Evolutionary conservation across 2,113 vertebrate genomes (phyloP).

Genomic region (Gymnogyps californianus): DNA sequence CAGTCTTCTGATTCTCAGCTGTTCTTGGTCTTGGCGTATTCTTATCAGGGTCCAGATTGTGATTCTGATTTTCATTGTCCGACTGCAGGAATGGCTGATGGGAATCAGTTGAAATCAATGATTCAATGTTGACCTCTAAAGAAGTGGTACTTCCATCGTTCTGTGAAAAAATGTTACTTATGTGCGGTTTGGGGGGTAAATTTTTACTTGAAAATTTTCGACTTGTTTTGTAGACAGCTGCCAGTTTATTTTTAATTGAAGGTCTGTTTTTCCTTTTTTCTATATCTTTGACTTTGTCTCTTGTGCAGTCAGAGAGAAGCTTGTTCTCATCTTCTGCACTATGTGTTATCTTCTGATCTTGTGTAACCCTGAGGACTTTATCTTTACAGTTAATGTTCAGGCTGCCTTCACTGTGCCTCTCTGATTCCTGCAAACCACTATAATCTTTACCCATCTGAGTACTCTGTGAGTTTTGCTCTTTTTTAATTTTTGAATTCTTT

Average conservation of each 20-base stretch:
- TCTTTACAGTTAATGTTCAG: neutral
- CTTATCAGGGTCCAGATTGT: neutral
- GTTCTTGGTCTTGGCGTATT: neutral
- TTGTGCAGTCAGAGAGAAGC: neutral
- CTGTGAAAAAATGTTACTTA: constrained; percentile 71
- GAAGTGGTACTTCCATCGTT: neutral
- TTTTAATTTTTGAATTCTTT: neutral
- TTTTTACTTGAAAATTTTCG: constrained; percentile 71
- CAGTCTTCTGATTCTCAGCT: neutral
- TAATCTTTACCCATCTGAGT: neutral
- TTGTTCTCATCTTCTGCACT: constrained; percentile 31
- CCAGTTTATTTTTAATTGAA: constrained; percentile 64
- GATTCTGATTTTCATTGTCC: constrained; percentile 24
- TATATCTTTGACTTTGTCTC: constrained; percentile 56
- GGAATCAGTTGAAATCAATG: neutral
- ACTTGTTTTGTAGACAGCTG: constrained; percentile 63
- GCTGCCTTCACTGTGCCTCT: neutral
- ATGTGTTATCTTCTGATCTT: neutral
- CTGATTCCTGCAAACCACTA: neutral
- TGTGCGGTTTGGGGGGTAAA: constrained; percentile 61
- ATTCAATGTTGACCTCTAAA: neutral
- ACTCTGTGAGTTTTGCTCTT: neutral
- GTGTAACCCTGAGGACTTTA: neutral
- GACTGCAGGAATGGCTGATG: neutral
- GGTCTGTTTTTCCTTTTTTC: constrained; percentile 66